Percentiles rank a stretch among this genome's conserved stretches.
Evolutionary conservation across 2,797 vertebrate species (phyloP).

Genomic region (Hippoglossus hippoglossus): DNA sequence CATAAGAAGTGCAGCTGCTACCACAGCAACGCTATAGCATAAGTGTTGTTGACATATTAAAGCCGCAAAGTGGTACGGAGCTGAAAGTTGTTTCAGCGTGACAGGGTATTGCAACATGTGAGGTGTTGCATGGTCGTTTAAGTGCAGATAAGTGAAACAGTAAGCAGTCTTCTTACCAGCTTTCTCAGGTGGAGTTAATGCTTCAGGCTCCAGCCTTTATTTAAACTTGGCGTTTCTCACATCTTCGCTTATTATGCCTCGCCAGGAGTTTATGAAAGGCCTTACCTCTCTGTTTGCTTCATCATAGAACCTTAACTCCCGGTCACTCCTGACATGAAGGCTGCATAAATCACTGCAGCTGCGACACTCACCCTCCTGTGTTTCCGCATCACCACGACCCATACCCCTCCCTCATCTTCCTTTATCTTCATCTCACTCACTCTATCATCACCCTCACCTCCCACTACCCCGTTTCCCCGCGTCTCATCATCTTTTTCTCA

Average conservation of each 20-base stretch:
- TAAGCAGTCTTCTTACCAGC: conserved; percentile 46
- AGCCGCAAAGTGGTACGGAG: conserved; percentile 7
- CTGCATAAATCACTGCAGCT: conserved; percentile 73
- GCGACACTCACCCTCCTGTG: conserved; percentile 19
- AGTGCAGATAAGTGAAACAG: conserved; percentile 45
- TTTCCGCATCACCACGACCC: conserved; percentile 4
- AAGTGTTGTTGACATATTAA: conserved; percentile 2
- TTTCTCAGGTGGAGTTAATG: conserved; percentile 49
- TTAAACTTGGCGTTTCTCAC: conserved; percentile 47
- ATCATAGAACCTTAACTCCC: conserved; percentile 60
- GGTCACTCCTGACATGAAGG: conserved; percentile 64
- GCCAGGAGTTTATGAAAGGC: conserved; percentile 69
- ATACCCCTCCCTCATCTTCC: conserved; percentile 21
- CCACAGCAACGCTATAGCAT: not conserved
- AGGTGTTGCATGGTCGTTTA: conserved; percentile 40
- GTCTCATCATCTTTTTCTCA: conserved; percentile 40
- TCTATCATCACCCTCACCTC: conserved; percentile 18
- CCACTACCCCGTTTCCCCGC: conserved; percentile 14
- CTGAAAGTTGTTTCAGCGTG: conserved; percentile 42
- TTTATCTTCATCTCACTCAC: conserved; percentile 32
- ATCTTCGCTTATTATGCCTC: conserved; percentile 59
- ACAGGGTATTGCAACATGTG: conserved; percentile 26
- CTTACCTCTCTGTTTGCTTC: conserved; percentile 41
- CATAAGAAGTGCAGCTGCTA: conserved; percentile 6
- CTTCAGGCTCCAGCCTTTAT: conserved; percentile 41